phyloP scores from a whole-genome alignment of 2,797 vertebrate genomes.

The Emys orbicularis region DNA sequence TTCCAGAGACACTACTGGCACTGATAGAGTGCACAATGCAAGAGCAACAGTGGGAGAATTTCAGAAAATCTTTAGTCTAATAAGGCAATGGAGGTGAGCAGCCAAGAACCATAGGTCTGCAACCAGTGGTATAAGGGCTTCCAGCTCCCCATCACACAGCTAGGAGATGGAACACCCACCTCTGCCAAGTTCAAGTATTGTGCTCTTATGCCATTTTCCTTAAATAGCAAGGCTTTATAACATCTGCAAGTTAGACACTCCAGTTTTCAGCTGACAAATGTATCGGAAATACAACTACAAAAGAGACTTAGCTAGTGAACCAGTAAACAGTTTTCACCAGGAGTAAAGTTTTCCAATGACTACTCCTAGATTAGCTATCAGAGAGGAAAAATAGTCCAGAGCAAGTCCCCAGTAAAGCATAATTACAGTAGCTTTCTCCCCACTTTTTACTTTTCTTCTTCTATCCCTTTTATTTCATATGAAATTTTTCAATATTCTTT shows the following conservation, averaged over 20 bases:
- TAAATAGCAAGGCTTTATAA: background rate
- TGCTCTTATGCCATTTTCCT: background rate
- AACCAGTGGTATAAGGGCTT: background rate
- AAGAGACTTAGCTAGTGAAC: too few relatives aligned
- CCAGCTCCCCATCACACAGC: background rate
- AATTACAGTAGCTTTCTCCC: background rate
- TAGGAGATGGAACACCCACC: background rate
- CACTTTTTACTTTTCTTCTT: background rate
- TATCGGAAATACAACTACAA: background rate
- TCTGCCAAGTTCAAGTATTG: background rate
- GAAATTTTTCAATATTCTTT: background rate
- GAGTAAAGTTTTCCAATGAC: background rate
- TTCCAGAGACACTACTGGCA: background rate
- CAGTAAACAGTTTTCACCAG: background rate
- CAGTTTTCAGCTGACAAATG: background rate
- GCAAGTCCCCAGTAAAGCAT: background rate
- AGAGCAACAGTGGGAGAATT: background rate
- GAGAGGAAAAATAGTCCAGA: background rate
- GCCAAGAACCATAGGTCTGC: background rate
- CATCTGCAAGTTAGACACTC: background rate
- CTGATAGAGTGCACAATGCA: background rate
- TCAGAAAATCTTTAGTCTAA: background rate
- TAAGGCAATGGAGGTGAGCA: background rate
- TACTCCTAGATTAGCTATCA: background rate
- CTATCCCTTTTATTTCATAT: background rate